Base-by-base conservation (phyloP, 1,140 invertebrate genomes). In the Drosophila tristis region DNA sequence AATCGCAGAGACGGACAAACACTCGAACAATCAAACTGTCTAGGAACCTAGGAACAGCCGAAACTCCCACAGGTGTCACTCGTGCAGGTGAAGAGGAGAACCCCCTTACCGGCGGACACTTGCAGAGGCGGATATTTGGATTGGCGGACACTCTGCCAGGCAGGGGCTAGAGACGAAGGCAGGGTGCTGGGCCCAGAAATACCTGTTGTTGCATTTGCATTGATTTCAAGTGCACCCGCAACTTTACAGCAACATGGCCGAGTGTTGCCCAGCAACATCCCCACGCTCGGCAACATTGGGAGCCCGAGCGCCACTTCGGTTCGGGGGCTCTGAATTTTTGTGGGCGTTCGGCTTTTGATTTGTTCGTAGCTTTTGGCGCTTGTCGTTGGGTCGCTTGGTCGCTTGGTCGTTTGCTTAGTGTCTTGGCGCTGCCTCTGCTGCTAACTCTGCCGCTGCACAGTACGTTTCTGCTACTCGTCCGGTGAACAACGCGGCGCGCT, bases 381-480 rank as follows among this genome's bases (percentile, higher is more conserved):
- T 66, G 47, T 60, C 59, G 70, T 70, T 71, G 35, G 67, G 65
- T 70, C 44, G 67, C 45, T 35, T 70, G 29, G 66, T 26, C 65
- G 16, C 29, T 26, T 26, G 44, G 11, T 62, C 62, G 67, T 65
- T 44, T 50, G 55, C 20, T 5, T 20, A 8, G 20, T 29, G 29
- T 23, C 35, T 49, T 44, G 50, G 35, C 42, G 43, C 49, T 71
- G 53, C 63, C 56, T 26, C 44, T 45, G 44, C 31, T 35, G 9
- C 25, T 25, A 47, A 42, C 35, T 43, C 39, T 51, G 60, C 45
- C 31, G 35, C 70, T 82, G 35, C 35, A 39, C 61, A 89, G 84
- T 89, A 68, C 73, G 68, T 65, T 79, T 89, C 73, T 82, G 79
- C 71, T 73, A 77, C 53, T 77, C 80, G 84, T 31, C 61, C 75